A percentile compares a stretch with the other conserved stretches of the same genome.
phyloP scores from a whole-genome alignment of 1,140 invertebrate species.

The Gonioctena quinquepunctata region DNA sequence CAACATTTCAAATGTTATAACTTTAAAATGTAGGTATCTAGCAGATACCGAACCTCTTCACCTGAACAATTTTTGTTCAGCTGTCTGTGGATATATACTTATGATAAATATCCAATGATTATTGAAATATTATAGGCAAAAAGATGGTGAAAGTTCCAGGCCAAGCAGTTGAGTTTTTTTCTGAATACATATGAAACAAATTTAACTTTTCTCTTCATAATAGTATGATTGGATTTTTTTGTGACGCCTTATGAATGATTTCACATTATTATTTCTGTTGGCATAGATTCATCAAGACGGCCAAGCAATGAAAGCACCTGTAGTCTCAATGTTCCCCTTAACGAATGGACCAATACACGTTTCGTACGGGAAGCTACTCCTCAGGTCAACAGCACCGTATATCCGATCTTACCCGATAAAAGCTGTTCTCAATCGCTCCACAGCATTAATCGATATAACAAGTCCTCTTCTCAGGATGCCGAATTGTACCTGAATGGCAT shows the following conservation, averaged over 20 bases:
- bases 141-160: too few species aligned
- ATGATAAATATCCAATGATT: too few species aligned
- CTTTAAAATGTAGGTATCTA: too few species aligned
- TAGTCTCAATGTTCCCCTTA: conserved; percentile 43
- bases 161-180: too few species aligned
- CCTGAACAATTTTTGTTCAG: too few species aligned
- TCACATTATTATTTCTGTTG: not conserved
- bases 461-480: not conserved
- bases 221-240: too few species aligned
- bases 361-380: conserved; percentile 35
- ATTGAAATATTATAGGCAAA: too few species aligned
- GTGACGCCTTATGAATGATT: not conserved
- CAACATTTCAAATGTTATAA: too few species aligned
- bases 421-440: conserved; percentile 6
- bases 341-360: not conserved
- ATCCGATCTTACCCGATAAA: not conserved
- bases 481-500: conserved; percentile 40
- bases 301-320: conserved; percentile 47
- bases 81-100: too few species aligned
- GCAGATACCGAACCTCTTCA: too few species aligned
- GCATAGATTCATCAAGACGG: conserved; percentile 35
- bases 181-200: too few species aligned
- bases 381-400: conserved; percentile 19
- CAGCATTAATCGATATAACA: not conserved
- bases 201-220: too few species aligned